Evolutionary conservation across 1,140 invertebrate species (phyloP).

Genomic region (Caerostris extrusa): DNA sequence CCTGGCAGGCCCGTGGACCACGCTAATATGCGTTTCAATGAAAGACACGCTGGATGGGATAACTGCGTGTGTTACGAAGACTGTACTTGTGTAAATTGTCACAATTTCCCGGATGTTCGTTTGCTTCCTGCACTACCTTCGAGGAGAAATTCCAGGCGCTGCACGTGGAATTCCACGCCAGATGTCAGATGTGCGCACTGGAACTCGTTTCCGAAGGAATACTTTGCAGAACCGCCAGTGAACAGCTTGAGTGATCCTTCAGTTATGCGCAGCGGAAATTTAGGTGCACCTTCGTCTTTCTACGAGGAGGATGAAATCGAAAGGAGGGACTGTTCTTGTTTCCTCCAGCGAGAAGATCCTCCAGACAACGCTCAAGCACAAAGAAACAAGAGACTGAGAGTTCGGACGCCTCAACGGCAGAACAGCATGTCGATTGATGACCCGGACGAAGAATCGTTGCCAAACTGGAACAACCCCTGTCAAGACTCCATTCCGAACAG

Average conservation of each 20-base stretch:
- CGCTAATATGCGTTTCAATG: neutral
- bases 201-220: neutral
- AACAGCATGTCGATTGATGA: constrained; percentile 42
- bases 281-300: neutral
- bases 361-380: neutral
- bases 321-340: neutral
- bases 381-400: neutral
- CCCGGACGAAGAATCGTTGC: neutral
- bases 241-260: neutral
- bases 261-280: neutral
- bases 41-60: neutral
- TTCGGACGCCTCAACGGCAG: constrained; percentile 11
- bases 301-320: neutral
- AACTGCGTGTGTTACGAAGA: neutral
- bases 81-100: neutral
- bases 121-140: neutral
- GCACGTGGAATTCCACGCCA: neutral
- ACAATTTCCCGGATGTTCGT: neutral
- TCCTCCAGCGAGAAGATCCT: neutral
- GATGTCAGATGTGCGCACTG: neutral
- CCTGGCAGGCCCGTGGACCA: neutral
- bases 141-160: neutral
- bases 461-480: neutral
- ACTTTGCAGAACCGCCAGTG: neutral
- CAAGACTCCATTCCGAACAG: neutral